These are phyloP conservation scores for Sylvia atricapilla DNA, from an alignment of 2,113 vertebrate genomes.

Conservation along the genomic window DNA sequence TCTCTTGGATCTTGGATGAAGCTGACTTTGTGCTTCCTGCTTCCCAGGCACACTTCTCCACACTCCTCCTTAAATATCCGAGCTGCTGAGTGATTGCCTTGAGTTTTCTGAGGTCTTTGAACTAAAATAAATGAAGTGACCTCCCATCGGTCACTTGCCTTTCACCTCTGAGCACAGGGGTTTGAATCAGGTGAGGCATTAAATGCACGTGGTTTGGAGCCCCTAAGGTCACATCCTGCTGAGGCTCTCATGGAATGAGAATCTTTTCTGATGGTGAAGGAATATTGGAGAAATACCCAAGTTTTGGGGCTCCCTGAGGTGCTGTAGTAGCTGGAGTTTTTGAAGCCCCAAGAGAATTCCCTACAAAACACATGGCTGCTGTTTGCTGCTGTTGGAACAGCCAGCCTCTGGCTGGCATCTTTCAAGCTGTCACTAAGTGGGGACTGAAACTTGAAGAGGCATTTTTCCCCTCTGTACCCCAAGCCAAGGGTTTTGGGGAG, in stretches of 20 bases:
- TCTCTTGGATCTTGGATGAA: background rate
- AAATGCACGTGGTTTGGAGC: background rate
- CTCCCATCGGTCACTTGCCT: background rate
- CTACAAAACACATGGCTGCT: background rate
- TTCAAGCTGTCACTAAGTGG: background rate
- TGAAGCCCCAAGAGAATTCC: background rate
- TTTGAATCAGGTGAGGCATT: background rate
- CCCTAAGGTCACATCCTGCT: background rate
- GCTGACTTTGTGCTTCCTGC: background rate
- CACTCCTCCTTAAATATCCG: background rate
- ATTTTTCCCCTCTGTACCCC: background rate
- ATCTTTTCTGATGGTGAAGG: background rate
- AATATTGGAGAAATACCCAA: background rate
- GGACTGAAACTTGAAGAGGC: rapidly evolving
- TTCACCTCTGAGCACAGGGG: background rate
- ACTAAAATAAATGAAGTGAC: background rate
- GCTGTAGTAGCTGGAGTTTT: background rate
- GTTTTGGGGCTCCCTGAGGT: background rate
- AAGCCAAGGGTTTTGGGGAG: background rate
- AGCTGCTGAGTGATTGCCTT: constrained; percentile 31
- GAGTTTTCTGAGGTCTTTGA: constrained; percentile 46
- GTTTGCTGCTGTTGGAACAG: background rate
- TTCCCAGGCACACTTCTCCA: background rate
- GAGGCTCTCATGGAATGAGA: background rate
- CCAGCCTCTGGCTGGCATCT: background rate